These are phyloP conservation scores for Neodiprion virginianus DNA, from an alignment of 1,140 invertebrate species.

Conservation along the genomic window DNA sequence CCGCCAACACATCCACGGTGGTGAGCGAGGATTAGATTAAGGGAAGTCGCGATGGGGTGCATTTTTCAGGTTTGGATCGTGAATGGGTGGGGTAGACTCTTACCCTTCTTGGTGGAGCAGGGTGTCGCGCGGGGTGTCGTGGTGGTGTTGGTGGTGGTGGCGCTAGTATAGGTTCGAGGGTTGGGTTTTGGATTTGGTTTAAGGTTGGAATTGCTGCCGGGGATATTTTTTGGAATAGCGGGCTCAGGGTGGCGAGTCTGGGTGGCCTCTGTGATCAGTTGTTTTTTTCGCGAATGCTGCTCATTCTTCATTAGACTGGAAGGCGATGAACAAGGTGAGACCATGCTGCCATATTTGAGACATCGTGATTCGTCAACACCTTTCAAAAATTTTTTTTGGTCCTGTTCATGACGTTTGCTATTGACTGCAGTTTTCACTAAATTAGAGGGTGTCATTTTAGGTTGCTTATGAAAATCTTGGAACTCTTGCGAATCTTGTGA, in stretches of 20 bases:
- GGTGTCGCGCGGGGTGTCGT: slow-evolving; percentile 63
- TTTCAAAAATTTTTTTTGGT: slow-evolving; percentile 51
- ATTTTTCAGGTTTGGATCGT: slow-evolving; percentile 44
- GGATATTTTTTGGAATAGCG: slow-evolving; percentile 27
- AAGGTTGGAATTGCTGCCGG: slow-evolving; percentile 21
- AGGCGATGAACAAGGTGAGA: slow-evolving; percentile 11
- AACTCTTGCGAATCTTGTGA: slow-evolving; percentile 8
- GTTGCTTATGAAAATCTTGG: slow-evolving; percentile 32
- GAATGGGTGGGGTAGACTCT: slow-evolving; percentile 62
- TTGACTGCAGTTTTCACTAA: slow-evolving; percentile 72
- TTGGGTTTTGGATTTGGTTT: slow-evolving; percentile 54
- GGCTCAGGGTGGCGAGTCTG: slow-evolving; percentile 51
- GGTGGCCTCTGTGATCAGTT: slow-evolving; percentile 37
- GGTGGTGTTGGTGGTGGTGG: slow-evolving; percentile 61
- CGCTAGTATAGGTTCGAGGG: slow-evolving; percentile 61
- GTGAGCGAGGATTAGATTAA: slow-evolving; percentile 60
- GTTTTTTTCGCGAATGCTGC: slow-evolving; percentile 32
- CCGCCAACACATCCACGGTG: slow-evolving; percentile 64
- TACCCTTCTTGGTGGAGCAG: slow-evolving; percentile 64
- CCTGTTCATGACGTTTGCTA: slow-evolving; percentile 66
- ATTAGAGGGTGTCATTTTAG: slow-evolving; percentile 67
- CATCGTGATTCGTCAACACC: slow-evolving; percentile 39
- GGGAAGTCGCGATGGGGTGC: slow-evolving; percentile 45
- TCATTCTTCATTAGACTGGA: slow-evolving; percentile 18
- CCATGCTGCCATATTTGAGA: slow-evolving; percentile 12